Evolutionary conservation across 1,140 invertebrate species (phyloP).

Genomic region (Bathynomus jamesi): DNA sequence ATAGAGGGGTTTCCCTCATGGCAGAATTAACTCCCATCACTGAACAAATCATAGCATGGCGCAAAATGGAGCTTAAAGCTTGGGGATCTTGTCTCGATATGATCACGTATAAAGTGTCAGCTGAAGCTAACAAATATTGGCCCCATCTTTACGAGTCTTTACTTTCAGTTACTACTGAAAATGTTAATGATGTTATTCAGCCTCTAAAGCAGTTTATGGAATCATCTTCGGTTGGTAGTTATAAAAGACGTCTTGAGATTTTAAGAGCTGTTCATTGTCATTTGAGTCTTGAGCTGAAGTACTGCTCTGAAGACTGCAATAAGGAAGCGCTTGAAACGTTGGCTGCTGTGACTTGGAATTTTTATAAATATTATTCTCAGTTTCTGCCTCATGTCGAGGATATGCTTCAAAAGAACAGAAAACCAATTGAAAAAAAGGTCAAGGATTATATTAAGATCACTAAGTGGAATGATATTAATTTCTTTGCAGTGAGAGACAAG

Average conservation of each 20-base stretch:
- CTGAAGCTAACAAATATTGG: conserved; percentile 28
- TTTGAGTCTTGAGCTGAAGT: conserved; percentile 49
- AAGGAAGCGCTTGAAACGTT: conserved; percentile 46
- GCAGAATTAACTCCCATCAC: conserved; percentile 61
- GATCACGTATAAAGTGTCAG: conserved; percentile 42
- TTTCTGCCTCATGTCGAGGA: conserved; percentile 58
- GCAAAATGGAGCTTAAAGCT: conserved; percentile 76
- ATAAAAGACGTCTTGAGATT: conserved; percentile 65
- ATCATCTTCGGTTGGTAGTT: conserved; percentile 73
- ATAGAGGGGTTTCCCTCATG: conserved; percentile 65
- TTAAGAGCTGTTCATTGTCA: conserved; percentile 70
- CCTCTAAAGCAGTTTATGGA: conserved; percentile 73
- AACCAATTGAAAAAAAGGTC: conserved; percentile 82
- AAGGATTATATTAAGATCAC: conserved; percentile 91
- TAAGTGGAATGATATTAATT: conserved; percentile 91
- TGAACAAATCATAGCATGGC: conserved; percentile 78
- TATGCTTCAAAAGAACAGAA: conserved; percentile 56
- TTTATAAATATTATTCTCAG: conserved; percentile 75
- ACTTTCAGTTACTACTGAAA: conserved; percentile 42
- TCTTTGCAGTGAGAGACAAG: conserved; percentile 83
- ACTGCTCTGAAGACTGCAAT: conserved; percentile 44
- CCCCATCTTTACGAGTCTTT: conserved; percentile 27
- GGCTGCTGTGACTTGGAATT: conserved; percentile 68
- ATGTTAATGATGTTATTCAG: conserved; percentile 44
- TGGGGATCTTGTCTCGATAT: conserved; percentile 70